Evolutionary conservation across 2,888 invertebrate genomes (phyloP).

Genomic region (Drosophila paramelanica): DNA sequence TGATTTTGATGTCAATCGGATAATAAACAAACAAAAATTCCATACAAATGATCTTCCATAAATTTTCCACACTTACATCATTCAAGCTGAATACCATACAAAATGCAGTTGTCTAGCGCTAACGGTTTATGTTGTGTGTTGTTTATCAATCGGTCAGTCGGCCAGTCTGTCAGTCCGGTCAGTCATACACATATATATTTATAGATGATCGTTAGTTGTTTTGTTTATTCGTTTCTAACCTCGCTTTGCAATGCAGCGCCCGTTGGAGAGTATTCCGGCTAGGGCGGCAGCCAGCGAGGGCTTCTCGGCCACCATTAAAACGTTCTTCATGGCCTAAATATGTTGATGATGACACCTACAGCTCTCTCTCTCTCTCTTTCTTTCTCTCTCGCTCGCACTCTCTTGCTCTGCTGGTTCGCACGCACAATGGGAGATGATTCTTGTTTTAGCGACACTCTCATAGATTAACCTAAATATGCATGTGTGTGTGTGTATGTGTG

Average conservation of each 20-base stretch:
- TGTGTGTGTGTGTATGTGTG: conserved; percentile 6
- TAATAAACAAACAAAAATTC: no score
- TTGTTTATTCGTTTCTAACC: conserved; percentile 56
- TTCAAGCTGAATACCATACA: no score
- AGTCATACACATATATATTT: not conserved
- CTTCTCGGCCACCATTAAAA: conserved; percentile 99
- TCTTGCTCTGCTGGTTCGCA: conserved; percentile 11
- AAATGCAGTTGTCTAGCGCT: no score
- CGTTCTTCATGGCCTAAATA: conserved; percentile 89
- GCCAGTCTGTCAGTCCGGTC: not conserved
- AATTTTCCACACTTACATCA: not conserved
- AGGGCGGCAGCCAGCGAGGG: conserved; percentile 98
- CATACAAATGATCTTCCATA: no score
- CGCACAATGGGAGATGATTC: conserved; percentile 27
- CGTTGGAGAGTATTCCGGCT: conserved; percentile 96
- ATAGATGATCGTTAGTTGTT: not conserved
- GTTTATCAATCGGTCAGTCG: not conserved
- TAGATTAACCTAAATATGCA: conserved; percentile 30
- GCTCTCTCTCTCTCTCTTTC: not conserved
- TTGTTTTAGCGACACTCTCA: conserved; percentile 30
- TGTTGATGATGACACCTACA: conserved; percentile 43
- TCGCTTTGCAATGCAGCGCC: conserved; percentile 86
- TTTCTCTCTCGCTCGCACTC: not conserved
- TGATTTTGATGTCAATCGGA: no score
- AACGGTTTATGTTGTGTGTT: not conserved